Evolutionary conservation across 2,888 invertebrate species (phyloP).

Genomic region (Napeogenes sylphis): DNA sequence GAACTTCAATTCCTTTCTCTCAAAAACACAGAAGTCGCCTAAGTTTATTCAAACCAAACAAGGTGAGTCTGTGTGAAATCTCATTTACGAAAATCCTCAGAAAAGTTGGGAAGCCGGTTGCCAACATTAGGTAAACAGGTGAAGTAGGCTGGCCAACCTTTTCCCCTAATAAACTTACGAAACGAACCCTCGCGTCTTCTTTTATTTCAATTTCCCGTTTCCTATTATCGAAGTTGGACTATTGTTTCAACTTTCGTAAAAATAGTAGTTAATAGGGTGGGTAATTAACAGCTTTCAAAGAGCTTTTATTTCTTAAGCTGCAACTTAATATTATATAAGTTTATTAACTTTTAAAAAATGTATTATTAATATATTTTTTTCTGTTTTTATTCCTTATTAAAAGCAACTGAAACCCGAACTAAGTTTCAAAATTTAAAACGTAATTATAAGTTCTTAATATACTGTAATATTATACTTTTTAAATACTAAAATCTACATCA

Average conservation of each 20-base stretch:
- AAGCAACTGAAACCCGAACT: too few species aligned
- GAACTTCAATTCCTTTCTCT: conserved; percentile 35
- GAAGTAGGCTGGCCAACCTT: conserved; percentile 47
- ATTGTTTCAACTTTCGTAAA: conserved; percentile 51
- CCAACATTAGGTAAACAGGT: conserved; percentile 48
- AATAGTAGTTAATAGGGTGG: conserved; percentile 35
- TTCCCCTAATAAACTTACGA: conserved; percentile 45
- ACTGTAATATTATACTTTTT: neutral
- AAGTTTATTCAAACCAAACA: conserved; percentile 50
- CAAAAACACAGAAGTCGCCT: conserved; percentile 34
- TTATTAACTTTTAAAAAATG: too few species aligned
- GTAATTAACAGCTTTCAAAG: conserved; percentile 9
- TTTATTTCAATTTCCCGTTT: conserved; percentile 59
- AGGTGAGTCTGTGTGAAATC: conserved; percentile 49
- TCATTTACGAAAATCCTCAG: conserved; percentile 50
- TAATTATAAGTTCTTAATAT: neutral
- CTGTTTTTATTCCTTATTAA: too few species aligned
- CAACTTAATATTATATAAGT: neutral
- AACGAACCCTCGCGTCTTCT: conserved; percentile 46
- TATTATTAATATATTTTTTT: too few species aligned
- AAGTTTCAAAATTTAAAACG: neutral
- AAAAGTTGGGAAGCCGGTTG: conserved; percentile 41
- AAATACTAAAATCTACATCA: conserved; percentile 3
- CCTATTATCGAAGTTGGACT: conserved; percentile 52
- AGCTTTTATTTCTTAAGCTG: neutral